phyloP scores from a whole-genome alignment of 2,888 invertebrate genomes.

The Pycnomerus fuliginosus region DNA sequence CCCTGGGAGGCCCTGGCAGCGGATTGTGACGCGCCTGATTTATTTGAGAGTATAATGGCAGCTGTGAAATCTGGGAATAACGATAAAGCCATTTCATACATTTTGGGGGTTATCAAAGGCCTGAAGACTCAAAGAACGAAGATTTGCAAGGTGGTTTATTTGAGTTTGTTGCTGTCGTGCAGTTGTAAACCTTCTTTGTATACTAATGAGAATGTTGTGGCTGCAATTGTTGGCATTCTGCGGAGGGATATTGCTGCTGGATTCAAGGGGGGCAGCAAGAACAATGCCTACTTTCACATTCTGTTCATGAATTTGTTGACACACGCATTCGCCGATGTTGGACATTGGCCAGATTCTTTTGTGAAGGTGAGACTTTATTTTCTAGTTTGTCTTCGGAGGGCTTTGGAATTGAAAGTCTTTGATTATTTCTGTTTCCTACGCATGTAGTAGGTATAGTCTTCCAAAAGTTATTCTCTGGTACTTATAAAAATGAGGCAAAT shows the following conservation, averaged over 20 bases:
- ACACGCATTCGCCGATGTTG: slow-evolving; percentile 77
- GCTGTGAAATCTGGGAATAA: slow-evolving; percentile 77
- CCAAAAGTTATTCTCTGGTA: too few relatives aligned
- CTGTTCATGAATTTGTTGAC: slow-evolving; percentile 82
- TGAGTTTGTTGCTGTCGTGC: slow-evolving; percentile 77
- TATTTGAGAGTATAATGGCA: slow-evolving; percentile 73
- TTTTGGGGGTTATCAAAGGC: slow-evolving; percentile 66
- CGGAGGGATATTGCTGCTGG: slow-evolving; percentile 70
- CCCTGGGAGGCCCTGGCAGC: slow-evolving; percentile 72
- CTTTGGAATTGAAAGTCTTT: too few relatives aligned
- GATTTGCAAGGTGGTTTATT: slow-evolving; percentile 76
- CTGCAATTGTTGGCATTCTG: slow-evolving; percentile 78
- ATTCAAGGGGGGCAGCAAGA: slow-evolving; percentile 69
- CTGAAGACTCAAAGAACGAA: slow-evolving; percentile 78
- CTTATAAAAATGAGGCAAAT: neutral
- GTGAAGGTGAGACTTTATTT: slow-evolving; percentile 67
- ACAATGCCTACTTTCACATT: slow-evolving; percentile 77
- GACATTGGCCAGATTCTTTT: slow-evolving; percentile 89
- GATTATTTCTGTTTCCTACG: too few relatives aligned
- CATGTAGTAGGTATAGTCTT: too few relatives aligned
- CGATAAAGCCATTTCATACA: slow-evolving; percentile 66
- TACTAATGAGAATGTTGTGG: slow-evolving; percentile 71
- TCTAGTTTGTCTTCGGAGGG: too few relatives aligned
- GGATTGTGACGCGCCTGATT: slow-evolving; percentile 78
- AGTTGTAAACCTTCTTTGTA: slow-evolving; percentile 78